A percentile compares a stretch with the other conserved stretches of the same genome.
Evolutionary conservation across 2,113 vertebrate genomes (phyloP).

Genomic region (Anser cygnoides): DNA sequence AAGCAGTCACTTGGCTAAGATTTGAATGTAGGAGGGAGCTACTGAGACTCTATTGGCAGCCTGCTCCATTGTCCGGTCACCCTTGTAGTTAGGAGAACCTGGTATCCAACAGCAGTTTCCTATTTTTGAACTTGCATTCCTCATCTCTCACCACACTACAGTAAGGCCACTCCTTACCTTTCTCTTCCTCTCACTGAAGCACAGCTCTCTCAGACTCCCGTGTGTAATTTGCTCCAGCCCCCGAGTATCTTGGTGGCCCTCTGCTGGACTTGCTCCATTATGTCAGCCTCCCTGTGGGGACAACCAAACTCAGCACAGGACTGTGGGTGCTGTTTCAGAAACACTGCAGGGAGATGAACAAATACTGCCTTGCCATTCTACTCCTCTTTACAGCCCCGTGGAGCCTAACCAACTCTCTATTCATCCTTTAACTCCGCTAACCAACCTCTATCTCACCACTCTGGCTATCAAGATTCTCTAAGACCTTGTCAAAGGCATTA

Average conservation of each 20-base stretch:
- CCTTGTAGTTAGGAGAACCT: neutral
- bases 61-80: neutral
- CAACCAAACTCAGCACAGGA: neutral
- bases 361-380: no score
- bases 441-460: neutral
- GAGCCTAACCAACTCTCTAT: neutral
- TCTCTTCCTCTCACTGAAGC: neutral
- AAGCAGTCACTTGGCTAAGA: neutral
- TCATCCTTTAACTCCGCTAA: neutral
- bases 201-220: neutral
- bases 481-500: neutral
- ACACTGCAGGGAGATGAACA: neutral
- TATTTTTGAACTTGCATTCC: neutral
- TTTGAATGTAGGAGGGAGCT: neutral
- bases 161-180: neutral
- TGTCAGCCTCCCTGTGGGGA: no score
- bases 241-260: no score
- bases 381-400: no score
- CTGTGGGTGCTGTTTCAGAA: neutral
- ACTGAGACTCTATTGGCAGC: neutral
- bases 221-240: neutral
- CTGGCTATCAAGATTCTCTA: neutral
- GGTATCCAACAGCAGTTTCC: neutral
- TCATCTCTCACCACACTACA: no score
- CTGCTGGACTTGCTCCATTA: accelerated